phyloP scores from a whole-genome alignment of 1,140 invertebrate species.

The Drosophila lini region DNA sequence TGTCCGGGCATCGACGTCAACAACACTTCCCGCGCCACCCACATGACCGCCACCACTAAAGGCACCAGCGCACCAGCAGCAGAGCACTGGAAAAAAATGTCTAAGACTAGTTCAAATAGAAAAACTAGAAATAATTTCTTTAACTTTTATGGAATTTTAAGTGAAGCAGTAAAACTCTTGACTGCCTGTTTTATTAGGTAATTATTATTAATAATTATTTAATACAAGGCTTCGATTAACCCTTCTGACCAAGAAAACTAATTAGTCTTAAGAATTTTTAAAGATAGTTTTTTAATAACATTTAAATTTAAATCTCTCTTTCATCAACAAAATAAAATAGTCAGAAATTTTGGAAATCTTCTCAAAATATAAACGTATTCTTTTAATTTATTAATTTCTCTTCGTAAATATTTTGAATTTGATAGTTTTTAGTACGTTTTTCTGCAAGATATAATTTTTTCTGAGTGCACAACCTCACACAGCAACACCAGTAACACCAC shows the following conservation, averaged over 20 bases:
- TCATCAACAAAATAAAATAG: neutral
- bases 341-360: too few species aligned
- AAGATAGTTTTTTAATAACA: neutral
- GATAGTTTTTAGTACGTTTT: neutral
- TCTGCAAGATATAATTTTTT: neutral
- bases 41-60: conserved; percentile 42
- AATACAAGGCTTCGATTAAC: neutral
- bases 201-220: too few species aligned
- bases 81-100: conserved; percentile 8
- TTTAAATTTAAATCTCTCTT: neutral
- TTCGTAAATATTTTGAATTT: neutral
- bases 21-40: conserved; percentile 50
- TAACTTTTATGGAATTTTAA: neutral
- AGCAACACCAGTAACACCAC: conserved; percentile 13
- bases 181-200: too few species aligned
- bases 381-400: neutral
- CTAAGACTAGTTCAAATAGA: too few species aligned
- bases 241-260: neutral
- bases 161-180: too few species aligned
- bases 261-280: neutral
- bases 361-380: too few species aligned
- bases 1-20: conserved; percentile 49
- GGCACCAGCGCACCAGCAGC: conserved; percentile 2
- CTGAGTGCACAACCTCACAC: conserved; percentile 15
- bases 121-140: neutral